A percentile compares a stretch with the other conserved stretches of the same genome.
phyloP scores from a whole-genome alignment of 2,797 vertebrate genomes.

The Coracias cyanogaster region DNA sequence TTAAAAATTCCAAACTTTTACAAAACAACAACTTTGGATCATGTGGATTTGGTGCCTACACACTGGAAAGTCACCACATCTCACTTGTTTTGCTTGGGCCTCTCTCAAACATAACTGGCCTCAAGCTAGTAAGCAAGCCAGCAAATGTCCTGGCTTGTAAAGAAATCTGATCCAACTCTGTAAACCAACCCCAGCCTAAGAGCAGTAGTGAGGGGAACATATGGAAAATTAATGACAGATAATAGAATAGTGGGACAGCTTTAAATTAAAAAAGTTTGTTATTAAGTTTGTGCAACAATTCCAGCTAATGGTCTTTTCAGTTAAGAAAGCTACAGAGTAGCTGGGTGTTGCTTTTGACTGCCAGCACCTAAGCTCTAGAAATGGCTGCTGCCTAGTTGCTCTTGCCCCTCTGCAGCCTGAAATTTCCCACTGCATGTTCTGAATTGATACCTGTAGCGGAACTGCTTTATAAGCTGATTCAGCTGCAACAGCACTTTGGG shows the following conservation, averaged over 20 bases:
- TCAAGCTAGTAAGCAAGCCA: conserved; percentile 67
- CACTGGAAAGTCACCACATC: conserved; percentile 53
- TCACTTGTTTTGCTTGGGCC: conserved; percentile 65
- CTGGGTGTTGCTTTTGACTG: neutral
- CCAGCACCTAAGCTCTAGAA: neutral
- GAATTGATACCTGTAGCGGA: conserved; percentile 4
- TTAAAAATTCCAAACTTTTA: conserved; percentile 4
- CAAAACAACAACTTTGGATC: neutral
- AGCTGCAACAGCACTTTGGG: conserved; percentile 9
- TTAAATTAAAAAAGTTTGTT: neutral
- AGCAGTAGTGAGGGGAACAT: neutral
- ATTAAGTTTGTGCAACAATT: conserved; percentile 20
- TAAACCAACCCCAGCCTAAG: conserved; percentile 43
- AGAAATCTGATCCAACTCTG: conserved; percentile 65
- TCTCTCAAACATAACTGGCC: conserved; percentile 67
- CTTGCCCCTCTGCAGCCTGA: neutral
- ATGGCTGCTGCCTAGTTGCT: neutral
- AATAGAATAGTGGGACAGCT: conserved; percentile 14
- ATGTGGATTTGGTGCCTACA: conserved; percentile 33
- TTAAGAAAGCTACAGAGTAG: neutral
- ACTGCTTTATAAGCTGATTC: conserved; percentile 5
- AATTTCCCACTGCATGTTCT: neutral
- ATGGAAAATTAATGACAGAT: conserved; percentile 65
- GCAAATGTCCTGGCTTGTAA: conserved; percentile 61
- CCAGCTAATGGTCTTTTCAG: neutral